Base-by-base conservation (phyloP, 2,888 invertebrate genomes). In the Nyleta sp. region DNA sequence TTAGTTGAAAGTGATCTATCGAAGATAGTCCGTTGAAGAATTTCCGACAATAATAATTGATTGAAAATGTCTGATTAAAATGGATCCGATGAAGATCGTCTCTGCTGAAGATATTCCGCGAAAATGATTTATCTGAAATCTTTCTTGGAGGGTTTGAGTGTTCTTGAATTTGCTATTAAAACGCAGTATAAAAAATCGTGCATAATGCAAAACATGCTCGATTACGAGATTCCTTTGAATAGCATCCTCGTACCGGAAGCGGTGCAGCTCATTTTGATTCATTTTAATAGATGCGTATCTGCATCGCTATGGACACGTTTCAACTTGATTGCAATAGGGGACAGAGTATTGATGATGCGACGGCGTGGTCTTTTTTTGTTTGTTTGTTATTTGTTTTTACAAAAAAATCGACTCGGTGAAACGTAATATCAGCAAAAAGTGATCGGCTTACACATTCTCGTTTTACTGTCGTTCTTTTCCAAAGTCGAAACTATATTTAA, bases 371-470 rank as follows among this genome's bases (percentile, higher is more conserved):
- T 13, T 42, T 31, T 28, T 31, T 40, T 40, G 18, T 33, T 17
- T 46, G 8, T 28, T 28, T 28, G 4, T 28, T 28, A 28, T 11
- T 35, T 35, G 2, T 40, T 40, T 11, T 5, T 40, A 4, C 10
- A n/a, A 48, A n/a, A 46, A 17, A 48, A 22, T 48, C 13, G 57
- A 7, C 62, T 83, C 82, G 78, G 78, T 80, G 87, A 84, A 83
- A 87, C 81, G 53, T 81, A 84, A 87, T 78, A 84, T 80, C 80
- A 55, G 79, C 81, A 78, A 79, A 81, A 81, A 81, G 82, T 81
- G 85, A 88, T 88, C 85, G 80, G 73, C 82, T 88, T 87, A 81
- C 88, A 55, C 68, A 75, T 75, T 83, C 84, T 86, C 85, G 78
- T 82, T 80, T 88, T 84, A 84, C 87, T 81, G 18, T n/a, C 28